Evolutionary conservation across 2,797 vertebrate species (phyloP), one percentile per base, ranked within the genome.

Genomic region (Scolopax rusticola): DNA sequence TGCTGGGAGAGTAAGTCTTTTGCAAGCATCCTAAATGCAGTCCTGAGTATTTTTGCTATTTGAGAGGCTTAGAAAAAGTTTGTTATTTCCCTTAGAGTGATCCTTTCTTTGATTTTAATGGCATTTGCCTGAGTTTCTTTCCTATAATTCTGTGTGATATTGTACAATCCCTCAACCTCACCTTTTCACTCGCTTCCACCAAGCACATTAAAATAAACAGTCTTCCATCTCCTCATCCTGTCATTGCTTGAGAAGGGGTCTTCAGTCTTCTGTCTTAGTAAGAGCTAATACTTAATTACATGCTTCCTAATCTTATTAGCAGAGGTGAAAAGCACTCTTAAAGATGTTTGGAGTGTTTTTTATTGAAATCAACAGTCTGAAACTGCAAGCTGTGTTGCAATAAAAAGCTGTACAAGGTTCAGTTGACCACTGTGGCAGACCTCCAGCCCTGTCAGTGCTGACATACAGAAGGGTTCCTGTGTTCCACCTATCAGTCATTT

Each of bases 251-350:
- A 78, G 70, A 90, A 86, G 15, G 33, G 10, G 15, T n/a, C 48
- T 92, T 85, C 76, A 59, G 5, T 54, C 17, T 59, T 64, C 48
- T 85, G 11, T 48, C 5, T 84, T 73, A 63, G 41, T 41, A 71
- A 60, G 15, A 93, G 20, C 27, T 57, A 63, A 40, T 64, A 80
- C 30, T 77, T 77, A 69, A 75, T 92, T 65, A 85, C 36, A 78
- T 0, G 0, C 60, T 36, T 76, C 24, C 64, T 95, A 63, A 89
- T 83, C 84, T 65, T 53, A 80, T 73, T 65, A 95, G 57, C 28
- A 77, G 30, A 81, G 54, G 18, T 87, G 60, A 87, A 80, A 59
- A 47, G 25, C 51, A 33, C 21, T 84, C 38, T 50, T 75, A 24
- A 56, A 69, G 69, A 8, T 28, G 25, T 16, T 54, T 82, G 12